Base-by-base conservation (phyloP, 2,797 vertebrate genomes). In the Naso thynnoides region DNA sequence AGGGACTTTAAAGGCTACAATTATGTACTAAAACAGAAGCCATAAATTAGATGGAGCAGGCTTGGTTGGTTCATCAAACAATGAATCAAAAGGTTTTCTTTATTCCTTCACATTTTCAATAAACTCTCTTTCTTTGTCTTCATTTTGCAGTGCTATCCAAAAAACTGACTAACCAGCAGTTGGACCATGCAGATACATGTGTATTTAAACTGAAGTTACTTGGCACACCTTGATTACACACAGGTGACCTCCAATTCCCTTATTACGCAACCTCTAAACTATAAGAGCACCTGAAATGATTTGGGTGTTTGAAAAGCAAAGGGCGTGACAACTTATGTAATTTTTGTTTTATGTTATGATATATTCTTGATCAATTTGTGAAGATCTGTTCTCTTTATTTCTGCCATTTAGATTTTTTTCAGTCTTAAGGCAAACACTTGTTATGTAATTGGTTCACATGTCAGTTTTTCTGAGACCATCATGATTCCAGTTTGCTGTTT, bases 191-290 rank as follows among this genome's bases (percentile, higher is more conserved):
- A 29, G 3, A 16, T 13, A 33, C 14, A 57, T 44, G 73, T 66
- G 44, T 61, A 41, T 72, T 69, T 24, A 58, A 41, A 0, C 16
- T 50, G 8, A 70, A 54, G 18, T 61, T 44, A 11, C 38, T 39
- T 23, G 49, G 24, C 82, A 56, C 73, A 11, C 70, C 76, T 56
- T 64, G 57, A 76, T 69, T 50, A 49, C 7, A 74, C 72, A 64
- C 70, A 71, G 48, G 24, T 53, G 39, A 64, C 57, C 45, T 79
- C 41, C 29, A 44, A 73, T 68, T 19, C 23, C 69, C 33, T 63
- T 39, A 49, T 54, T 61, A 60, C 10, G 18, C n/a, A 78, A 69
- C 48, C 6, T 16, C 72, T 33, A 19, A 67, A 55, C 73, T 68
- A 47, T 27, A 82, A 66, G 63, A 55, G 29, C 55, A 3, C 4